These are phyloP conservation scores for Nothocercus julius DNA, from an alignment of 2,113 vertebrate species.

Conservation along the genomic window DNA sequence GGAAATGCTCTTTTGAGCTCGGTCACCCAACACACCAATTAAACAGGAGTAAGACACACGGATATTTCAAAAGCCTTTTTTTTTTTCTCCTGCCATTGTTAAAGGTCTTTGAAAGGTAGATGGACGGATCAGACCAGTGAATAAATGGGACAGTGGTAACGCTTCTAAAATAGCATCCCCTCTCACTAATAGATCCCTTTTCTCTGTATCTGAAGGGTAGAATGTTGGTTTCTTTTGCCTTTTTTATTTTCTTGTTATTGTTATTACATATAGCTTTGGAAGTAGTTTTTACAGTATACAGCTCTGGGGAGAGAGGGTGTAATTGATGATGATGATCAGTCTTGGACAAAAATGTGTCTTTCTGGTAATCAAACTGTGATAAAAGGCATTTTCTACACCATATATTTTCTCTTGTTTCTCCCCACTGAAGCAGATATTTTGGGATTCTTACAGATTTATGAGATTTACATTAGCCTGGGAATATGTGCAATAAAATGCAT, in stretches of 20 bases:
- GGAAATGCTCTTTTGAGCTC: slow-evolving; percentile 19
- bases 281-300: slow-evolving; percentile 28
- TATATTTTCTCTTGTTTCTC: not conserved
- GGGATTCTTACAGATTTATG: not conserved
- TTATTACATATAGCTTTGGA: slow-evolving; percentile 5
- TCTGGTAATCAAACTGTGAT: not conserved
- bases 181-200: not conserved
- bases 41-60: not conserved
- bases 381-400: not conserved
- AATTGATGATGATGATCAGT: not conserved
- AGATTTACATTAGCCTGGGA: not conserved
- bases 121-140: slow-evolving; percentile 31
- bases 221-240: not conserved
- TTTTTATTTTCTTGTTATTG: not conserved
- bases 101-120: not conserved
- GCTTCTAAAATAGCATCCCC: slow-evolving; percentile 23
- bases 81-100: slow-evolving; percentile 10
- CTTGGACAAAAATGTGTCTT: not conserved
- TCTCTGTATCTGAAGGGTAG: slow-evolving; percentile 16
- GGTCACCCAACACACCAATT: slow-evolving; percentile 27
- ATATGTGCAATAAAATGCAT: not conserved
- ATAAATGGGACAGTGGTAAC: slow-evolving; percentile 42
- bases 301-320: not conserved
- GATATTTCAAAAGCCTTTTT: not conserved
- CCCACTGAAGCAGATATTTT: not conserved